Evolutionary conservation across 2,888 invertebrate genomes (phyloP).

Genomic region (Macaria liturata): DNA sequence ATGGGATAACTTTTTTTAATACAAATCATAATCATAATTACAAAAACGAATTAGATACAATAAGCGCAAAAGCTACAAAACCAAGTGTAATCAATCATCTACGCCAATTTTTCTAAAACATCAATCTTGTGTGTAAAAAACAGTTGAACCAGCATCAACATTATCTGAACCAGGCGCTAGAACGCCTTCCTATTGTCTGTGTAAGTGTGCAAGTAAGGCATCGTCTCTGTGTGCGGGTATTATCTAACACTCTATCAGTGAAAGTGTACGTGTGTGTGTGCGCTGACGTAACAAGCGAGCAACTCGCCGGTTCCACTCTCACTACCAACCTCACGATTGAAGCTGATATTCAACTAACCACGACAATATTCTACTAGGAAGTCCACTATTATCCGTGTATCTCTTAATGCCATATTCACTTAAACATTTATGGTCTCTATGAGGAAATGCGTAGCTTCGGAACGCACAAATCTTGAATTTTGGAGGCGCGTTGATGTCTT

Average conservation of each 20-base stretch:
- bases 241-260: slow-evolving; percentile 82
- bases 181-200: slow-evolving; percentile 69
- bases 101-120: too few species aligned
- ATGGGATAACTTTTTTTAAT: too few species aligned
- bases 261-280: slow-evolving; percentile 78
- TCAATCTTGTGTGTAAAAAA: slow-evolving; percentile 3
- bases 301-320: slow-evolving; percentile 61
- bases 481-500: slow-evolving; percentile 52
- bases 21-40: too few species aligned
- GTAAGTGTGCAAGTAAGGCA: slow-evolving; percentile 80
- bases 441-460: slow-evolving; percentile 13
- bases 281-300: slow-evolving; percentile 67
- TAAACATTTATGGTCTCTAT: slow-evolving; percentile 1
- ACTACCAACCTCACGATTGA: slow-evolving; percentile 42
- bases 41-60: too few species aligned
- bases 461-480: slow-evolving; percentile 17
- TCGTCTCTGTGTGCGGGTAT: slow-evolving; percentile 67
- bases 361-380: slow-evolving; percentile 58
- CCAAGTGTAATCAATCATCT: too few species aligned
- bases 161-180: slow-evolving; percentile 50
- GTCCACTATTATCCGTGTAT: slow-evolving; percentile 58
- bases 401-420: slow-evolving; percentile 49
- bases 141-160: slow-evolving; percentile 27
- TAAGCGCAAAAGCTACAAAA: too few species aligned
- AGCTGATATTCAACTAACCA: slow-evolving; percentile 60